Evolutionary conservation across 2,113 vertebrate genomes (phyloP), one percentile per base, ranked within the genome.

Genomic region (Oreotrochilus melanogaster): DNA sequence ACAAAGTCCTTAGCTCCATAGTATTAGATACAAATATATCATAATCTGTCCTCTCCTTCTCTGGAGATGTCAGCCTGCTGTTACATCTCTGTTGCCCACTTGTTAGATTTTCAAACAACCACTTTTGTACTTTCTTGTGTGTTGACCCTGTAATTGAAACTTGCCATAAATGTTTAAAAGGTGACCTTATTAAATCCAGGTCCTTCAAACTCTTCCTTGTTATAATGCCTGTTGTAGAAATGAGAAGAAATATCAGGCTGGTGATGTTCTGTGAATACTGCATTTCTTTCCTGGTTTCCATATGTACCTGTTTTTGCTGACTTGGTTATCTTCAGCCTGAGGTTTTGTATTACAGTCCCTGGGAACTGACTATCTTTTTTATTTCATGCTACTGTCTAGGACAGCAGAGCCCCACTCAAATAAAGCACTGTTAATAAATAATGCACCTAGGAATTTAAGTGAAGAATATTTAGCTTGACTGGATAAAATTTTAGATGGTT

Each of bases 201-300:
- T 65, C 66, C 81, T 93, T 89, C 87, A 92, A 88, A 65, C 27
- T 89, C 70, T 75, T 57, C 27, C 35, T 88, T 82, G 27, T 88
- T 92, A 28, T 57, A 61, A 60, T 61, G 16, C 14, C 33, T 75
- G 0, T 27, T 19, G 84, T 87, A 85, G 65, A 78, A 86, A 69
- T 8, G 2, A 48, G 48, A 75, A 75, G 43, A 71, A 76, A 73
- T 35, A 10, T 78, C 78, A 87, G 51, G 23, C 57, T 75, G 7
- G 18, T 17, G 43, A 75, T 79, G 67, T 57, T 74, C n/a, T 65
- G 21, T 21, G 76, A 18, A 30, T 50, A 11, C 10, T 92, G 42
- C 17, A 19, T 73, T 73, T 93, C 18, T 87, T 51, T 64, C 25
- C 33, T 62, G 23, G 6, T 71, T 93, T 73, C 33, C 51, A 81